phyloP scores from a whole-genome alignment of 1,140 invertebrate genomes.

The Tribolium castaneum region DNA sequence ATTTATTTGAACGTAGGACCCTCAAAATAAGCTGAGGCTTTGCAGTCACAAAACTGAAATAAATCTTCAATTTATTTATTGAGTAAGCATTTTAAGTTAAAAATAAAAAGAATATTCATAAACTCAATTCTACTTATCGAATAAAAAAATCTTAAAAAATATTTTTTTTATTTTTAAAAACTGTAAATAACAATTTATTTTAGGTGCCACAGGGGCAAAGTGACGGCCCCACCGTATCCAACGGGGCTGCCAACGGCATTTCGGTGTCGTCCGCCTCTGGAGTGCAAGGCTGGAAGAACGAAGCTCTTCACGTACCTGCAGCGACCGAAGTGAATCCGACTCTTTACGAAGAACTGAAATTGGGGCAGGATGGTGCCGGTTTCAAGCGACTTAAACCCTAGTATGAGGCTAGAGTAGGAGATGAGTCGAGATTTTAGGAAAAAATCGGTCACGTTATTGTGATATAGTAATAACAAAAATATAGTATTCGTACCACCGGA shows the following conservation, averaged over 20 bases:
- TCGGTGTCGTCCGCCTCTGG: slow-evolving; percentile 60
- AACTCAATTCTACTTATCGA: no score
- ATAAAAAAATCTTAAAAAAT: no score
- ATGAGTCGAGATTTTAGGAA: slow-evolving; percentile 57
- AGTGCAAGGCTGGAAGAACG: slow-evolving; percentile 64
- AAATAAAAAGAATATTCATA: no score
- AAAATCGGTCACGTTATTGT: slow-evolving; percentile 23
- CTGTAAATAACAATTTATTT: no score
- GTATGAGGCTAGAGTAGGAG: slow-evolving; percentile 58
- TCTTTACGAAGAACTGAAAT: slow-evolving; percentile 81
- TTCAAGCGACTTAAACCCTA: slow-evolving; percentile 76
- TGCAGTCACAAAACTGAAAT: no score
- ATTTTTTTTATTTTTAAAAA: no score
- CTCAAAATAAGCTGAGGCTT: no score
- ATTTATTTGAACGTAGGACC: no score
- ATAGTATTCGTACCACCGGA: slow-evolving; percentile 19
- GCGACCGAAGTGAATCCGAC: slow-evolving; percentile 76
- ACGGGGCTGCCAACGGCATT: slow-evolving; percentile 62
- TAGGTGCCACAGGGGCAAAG: slow-evolving; percentile 56
- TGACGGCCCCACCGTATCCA: slow-evolving; percentile 51
- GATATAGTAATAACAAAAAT: slow-evolving; percentile 27
- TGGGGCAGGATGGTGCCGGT: slow-evolving; percentile 81
- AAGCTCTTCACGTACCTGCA: slow-evolving; percentile 61
- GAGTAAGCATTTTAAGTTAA: no score
- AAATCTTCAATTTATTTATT: no score